A percentile compares a stretch with the other conserved stretches of the same genome.
phyloP scores from a whole-genome alignment of 2,888 invertebrate species.

The Timema podura region DNA sequence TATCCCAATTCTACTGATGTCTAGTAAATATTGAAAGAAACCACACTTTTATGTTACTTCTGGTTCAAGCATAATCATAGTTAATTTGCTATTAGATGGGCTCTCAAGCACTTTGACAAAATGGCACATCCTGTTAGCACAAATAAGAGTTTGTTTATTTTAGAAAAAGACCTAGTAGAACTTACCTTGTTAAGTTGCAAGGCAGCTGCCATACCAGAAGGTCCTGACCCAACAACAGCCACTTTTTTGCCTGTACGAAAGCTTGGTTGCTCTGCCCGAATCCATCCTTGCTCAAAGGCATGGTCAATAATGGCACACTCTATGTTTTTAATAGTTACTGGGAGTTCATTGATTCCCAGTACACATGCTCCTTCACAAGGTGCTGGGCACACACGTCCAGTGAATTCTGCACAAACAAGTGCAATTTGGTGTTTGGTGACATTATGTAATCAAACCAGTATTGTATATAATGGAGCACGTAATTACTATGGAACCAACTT shows the following conservation, averaged over 20 bases:
- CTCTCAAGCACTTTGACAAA: not conserved
- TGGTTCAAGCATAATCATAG: not conserved
- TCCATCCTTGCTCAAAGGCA: slow-evolving; percentile 95
- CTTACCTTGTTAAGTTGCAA: slow-evolving; percentile 86
- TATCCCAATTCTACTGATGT: too few relatives aligned
- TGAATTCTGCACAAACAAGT: slow-evolving; percentile 61
- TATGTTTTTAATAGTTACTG: slow-evolving; percentile 98
- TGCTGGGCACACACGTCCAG: slow-evolving; percentile 91
- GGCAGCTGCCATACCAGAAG: slow-evolving; percentile 92
- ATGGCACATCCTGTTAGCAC: not conserved
- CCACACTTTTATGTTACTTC: too few relatives aligned
- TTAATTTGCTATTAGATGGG: not conserved
- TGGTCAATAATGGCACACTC: slow-evolving; percentile 98
- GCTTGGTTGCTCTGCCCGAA: slow-evolving; percentile 73
- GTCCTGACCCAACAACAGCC: slow-evolving; percentile 91
- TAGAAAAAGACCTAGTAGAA: not conserved
- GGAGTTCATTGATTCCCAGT: slow-evolving; percentile 88
- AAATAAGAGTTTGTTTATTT: not conserved
- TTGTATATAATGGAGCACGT: not conserved
- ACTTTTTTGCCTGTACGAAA: slow-evolving; percentile 74
- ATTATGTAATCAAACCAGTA: too few relatives aligned
- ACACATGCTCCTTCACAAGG: slow-evolving; percentile 99
- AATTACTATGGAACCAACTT: not conserved
- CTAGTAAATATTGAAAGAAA: too few relatives aligned
- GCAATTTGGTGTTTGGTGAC: too few relatives aligned